Base-by-base conservation (phyloP, 1,140 invertebrate genomes). In the Drosophila asahinai region DNA sequence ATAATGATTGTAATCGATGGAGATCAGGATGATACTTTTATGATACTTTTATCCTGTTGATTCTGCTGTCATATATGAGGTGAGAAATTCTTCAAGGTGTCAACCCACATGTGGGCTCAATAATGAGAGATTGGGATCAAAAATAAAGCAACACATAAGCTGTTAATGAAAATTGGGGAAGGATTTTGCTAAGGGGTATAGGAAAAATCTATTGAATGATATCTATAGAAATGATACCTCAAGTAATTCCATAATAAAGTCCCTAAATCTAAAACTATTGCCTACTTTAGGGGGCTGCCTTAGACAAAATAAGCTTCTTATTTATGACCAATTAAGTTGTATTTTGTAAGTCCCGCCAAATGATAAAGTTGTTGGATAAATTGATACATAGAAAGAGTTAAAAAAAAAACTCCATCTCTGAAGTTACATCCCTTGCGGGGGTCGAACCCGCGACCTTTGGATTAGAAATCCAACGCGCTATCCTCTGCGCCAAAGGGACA, bases 1-100 rank as follows among this genome's bases (percentile, higher is more conserved):
- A 72, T 49, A 43, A 36, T 42, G 27, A 15, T 42, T 36, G 45
- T 72, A 60, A 73, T 73, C 54, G 67, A 22, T 60, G 54, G 25
- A 43, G 45, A 67, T 54, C 63, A 45, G 22, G 60, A 49, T 67
- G 33, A 65, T 67, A 40, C 19, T 40, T 47, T 47, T 63, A 67
- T 67, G 30, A 36, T 7, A 6, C 19, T 19, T 9, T 36, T 52
- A 38, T 40, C 47, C 12, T 11, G 2, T 15, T 38, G 30, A 14
- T 54, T 6, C 33, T 36, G 33, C 11, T 36, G 30, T 14, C 3
- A 17, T 2, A 36, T 54, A 17, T 36, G 22, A 54, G 48, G 38
- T 70, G 30, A 30, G 43, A 38, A 27, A 12, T 33, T 17, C 2
- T 15, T 33, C 1, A 15, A 68, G 66, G 62, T 66, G 30, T 54